phyloP scores from a whole-genome alignment of 2,113 vertebrate species.

The Butorides virescens region DNA sequence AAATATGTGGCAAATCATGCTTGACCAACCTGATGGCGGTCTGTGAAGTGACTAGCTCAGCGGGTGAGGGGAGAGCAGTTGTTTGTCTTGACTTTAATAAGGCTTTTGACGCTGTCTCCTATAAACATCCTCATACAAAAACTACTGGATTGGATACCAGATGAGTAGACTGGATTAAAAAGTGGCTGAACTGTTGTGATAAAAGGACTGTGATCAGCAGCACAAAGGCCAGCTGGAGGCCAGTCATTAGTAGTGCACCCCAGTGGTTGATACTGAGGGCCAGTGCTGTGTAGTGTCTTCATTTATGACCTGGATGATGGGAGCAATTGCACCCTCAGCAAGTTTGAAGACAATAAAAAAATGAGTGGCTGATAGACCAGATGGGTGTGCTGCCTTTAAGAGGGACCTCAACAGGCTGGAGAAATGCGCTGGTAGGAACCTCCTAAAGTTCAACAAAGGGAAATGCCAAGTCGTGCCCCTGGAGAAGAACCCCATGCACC shows the following conservation, averaged over 20 bases:
- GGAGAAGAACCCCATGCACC: neutral
- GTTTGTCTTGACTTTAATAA: neutral
- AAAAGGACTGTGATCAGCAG: neutral
- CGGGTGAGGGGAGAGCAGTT: neutral
- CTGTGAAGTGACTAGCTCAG: neutral
- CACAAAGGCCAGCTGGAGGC: neutral
- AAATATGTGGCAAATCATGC: neutral
- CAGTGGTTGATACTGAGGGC: neutral
- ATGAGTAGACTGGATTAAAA: neutral
- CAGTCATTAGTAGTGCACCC: neutral
- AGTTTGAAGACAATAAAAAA: neutral
- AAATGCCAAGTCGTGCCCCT: neutral
- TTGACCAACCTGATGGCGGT: neutral
- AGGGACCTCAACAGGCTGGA: neutral
- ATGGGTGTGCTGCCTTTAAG: neutral
- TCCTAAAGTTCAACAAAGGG: neutral
- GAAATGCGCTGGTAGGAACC: neutral
- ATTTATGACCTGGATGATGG: neutral
- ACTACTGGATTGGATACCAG: neutral
- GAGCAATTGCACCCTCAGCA: neutral
- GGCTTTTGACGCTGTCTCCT: neutral
- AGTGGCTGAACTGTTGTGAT: neutral
- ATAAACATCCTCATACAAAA: neutral
- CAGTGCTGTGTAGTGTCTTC: neutral
- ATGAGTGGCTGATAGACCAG: neutral